A percentile compares a stretch with the other conserved stretches of the same genome.
Conservation (phyloP, 2,113 vertebrate genomes). For the Eclectus roratus region DNA sequence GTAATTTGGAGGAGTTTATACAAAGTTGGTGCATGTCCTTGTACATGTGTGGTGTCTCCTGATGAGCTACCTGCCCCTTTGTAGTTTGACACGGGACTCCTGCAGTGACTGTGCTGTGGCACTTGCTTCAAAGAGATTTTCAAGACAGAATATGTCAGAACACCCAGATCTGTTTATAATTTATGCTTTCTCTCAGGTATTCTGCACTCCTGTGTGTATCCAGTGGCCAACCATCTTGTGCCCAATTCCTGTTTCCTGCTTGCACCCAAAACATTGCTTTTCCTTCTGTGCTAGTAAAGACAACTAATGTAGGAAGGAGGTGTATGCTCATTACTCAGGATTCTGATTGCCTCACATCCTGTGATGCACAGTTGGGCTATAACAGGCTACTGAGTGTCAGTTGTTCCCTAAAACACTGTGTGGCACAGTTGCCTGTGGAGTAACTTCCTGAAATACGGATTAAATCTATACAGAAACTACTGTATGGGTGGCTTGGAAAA, state of each 20-base stretch:
- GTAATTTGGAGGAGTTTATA: not conserved
- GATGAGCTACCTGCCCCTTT: not conserved
- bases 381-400: not conserved
- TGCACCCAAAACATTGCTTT: not conserved
- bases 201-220: not conserved
- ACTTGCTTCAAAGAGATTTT: rapidly evolving
- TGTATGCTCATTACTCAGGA: rapidly evolving
- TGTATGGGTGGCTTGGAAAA: not conserved
- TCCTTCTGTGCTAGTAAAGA: not conserved
- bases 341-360: not conserved
- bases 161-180: not conserved
- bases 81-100: not conserved
- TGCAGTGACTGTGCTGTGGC: not conserved
- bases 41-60: not conserved
- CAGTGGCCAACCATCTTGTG: not conserved
- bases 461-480: not conserved
- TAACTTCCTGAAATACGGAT: not conserved
- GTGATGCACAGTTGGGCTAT: not conserved
- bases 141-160: not conserved
- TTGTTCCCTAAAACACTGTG: not conserved
- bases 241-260: rapidly evolving
- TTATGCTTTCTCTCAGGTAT: not conserved
- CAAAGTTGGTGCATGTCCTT: not conserved
- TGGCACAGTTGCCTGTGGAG: not conserved
- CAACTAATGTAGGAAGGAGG: not conserved